Base-by-base conservation (phyloP, 2,797 vertebrate species). In the Myotis pilosus region DNA sequence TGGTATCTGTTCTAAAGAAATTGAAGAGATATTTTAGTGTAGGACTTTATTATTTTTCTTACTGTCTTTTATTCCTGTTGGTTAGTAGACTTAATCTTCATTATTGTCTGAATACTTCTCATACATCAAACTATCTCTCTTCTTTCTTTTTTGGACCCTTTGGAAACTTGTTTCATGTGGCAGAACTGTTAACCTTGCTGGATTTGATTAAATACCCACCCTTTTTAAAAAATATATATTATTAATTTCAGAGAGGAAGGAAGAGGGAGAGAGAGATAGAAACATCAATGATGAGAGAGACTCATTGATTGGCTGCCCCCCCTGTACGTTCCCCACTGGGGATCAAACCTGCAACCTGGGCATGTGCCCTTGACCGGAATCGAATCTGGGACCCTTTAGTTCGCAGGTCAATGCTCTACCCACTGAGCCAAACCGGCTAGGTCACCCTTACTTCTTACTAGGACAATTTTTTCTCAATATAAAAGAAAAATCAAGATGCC, bases 401-500 rank as follows among this genome's bases (percentile, higher is more conserved):
- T 11, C 12, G 47, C 47, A 47, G 47, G 47, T 13, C 47, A 47
- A 2, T 47, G 47, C 47, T 47, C 47, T 47, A 1, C 11, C 47
- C 47, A 47, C 11, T 47, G 47, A 47, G 47, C 47, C 11, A 47
- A 47, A 13, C 47, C 12, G 47, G 47, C 47, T 47, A 47, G 47
- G 47, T 12, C 47, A 47, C 12, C 47, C 47, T 47, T 47, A 51
- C 33, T 69, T 92, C 41, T 86, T 44, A 76, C 17, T 79, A 68
- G 87, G 20, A 68, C 22, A 85, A 1, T 82, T 91, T 95, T 91
- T 94, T 25, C 15, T 92, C 22, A 69, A 3, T 87, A 30, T 92
- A 85, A 91, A 92, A 96, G 47, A 51, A 95, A 95, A 95, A 66
- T 89, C 20, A 76, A 69, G 33, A 91, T 69, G 41, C 10, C 44